Evolutionary conservation across 2,888 invertebrate species (phyloP), one percentile per base, ranked within the genome.

Genomic region (Suillia variegata): DNA sequence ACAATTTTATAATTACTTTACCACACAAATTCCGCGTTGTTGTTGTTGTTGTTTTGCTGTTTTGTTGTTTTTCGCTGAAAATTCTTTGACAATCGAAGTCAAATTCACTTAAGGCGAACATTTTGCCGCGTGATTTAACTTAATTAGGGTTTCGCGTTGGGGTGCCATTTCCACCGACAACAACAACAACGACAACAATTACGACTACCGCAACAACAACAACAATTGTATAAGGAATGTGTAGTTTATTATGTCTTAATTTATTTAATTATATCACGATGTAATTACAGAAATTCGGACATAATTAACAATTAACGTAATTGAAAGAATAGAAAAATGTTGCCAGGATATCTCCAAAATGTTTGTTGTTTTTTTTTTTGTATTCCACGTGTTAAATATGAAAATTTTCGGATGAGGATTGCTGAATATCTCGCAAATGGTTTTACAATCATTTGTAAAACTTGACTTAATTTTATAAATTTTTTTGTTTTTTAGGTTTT

Each of bases 31-130:
- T n/a, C n/a, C n/a, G n/a, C n/a, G n/a, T n/a, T n/a, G n/a, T n/a
- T n/a, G n/a, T n/a, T n/a, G n/a, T n/a, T n/a, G n/a, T n/a, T n/a
- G n/a, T n/a, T n/a, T n/a, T n/a, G n/a, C n/a, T 26, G 26, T 26
- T 26, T 5, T 26, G n/a, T 10, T 26, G 26, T 26, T 26, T n/a
- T 26, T 26, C 26, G 10, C 5, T 26, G 5, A 26, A 26, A 26
- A 26, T 10, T 5, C 26, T 26, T 26, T 26, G 26, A 26, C 26
- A 26, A 26, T 26, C 26, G 26, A 26, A 26, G 10, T 26, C 26
- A 6, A 26, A 26, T 26, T 26, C 26, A 26, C 26, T 26, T 66
- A 61, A 51, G 66, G 66, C 60, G 63, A 66, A 63, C 54, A 18
- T 38, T 45, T 52, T 52, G 26, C 26, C 26, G 26, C 26, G 26